Percentiles rank a stretch among this genome's conserved stretches.
These are phyloP conservation scores for Anas acuta DNA, from an alignment of 2,797 vertebrate species.

Conservation along the genomic window DNA sequence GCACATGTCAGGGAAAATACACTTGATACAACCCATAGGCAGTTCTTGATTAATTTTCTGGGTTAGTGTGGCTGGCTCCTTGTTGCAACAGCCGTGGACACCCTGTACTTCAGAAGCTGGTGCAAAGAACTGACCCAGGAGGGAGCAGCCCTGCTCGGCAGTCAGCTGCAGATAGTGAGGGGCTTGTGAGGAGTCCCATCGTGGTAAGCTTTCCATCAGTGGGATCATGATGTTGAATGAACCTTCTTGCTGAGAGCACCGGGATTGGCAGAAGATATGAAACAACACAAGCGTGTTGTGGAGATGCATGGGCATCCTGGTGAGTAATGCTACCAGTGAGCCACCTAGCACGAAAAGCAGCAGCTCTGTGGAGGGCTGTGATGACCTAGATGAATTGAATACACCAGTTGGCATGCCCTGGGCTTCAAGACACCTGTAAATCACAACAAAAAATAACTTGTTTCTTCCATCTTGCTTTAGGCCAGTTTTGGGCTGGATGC, in stretches of 20 bases:
- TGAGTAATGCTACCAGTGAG: neutral
- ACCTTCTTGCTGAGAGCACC: rapidly evolving
- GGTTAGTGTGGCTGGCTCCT: neutral
- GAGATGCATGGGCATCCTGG: neutral
- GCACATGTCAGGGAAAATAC: neutral
- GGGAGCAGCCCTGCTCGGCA: neutral
- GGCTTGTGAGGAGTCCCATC: neutral
- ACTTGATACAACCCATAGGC: neutral
- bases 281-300: rapidly evolving
- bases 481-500: neutral
- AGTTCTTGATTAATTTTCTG: neutral
- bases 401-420: neutral
- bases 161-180: neutral
- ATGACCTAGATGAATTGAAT: neutral
- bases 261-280: neutral
- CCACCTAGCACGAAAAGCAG: rapidly evolving
- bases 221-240: neutral
- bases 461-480: neutral
- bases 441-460: neutral
- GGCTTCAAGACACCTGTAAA: neutral
- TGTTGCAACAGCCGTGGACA: neutral
- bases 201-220: rapidly evolving
- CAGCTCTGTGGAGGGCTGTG: neutral
- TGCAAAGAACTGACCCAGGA: neutral
- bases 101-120: neutral